Percentiles rank a stretch among this genome's conserved stretches.
Conservation (phyloP, 30 jellyfish, hydroid and myxozoan species). For the Euphysa ruthae region DNA sequence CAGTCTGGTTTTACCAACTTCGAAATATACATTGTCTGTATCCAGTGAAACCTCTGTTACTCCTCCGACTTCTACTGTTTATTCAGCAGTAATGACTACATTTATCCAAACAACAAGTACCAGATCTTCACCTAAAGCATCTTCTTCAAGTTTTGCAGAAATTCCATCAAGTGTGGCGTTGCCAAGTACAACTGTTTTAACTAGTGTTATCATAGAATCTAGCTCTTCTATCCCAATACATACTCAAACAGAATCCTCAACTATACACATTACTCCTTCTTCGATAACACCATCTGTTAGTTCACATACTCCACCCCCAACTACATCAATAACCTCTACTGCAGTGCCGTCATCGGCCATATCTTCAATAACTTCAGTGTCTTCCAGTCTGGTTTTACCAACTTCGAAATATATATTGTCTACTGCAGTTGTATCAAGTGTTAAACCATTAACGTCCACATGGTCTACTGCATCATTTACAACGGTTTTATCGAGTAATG, state of each 20-base stretch:
- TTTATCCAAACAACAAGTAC: not conserved
- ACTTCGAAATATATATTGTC: not conserved
- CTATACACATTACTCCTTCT: not conserved
- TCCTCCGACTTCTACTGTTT: slow-evolving; percentile 22
- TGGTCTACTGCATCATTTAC: slow-evolving; percentile 11
- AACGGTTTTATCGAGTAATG: slow-evolving; percentile 5
- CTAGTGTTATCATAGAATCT: no score
- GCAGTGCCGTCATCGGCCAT: slow-evolving; percentile 20
- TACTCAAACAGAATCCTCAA: no score
- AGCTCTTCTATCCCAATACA: no score
- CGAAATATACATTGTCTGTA: not conserved
- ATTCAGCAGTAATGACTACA: not conserved
- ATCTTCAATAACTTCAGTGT: not conserved
- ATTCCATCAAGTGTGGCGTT: not conserved
- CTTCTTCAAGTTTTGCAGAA: not conserved
- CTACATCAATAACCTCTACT: slow-evolving; percentile 14
- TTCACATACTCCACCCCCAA: slow-evolving; percentile 7
- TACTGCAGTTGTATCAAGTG: not conserved
- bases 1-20: no score
- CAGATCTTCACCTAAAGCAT: not conserved
- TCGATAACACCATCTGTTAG: not conserved
- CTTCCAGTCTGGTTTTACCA: not conserved
- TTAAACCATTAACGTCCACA: not conserved
- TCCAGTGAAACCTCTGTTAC: not conserved
- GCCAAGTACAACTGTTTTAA: not conserved